A percentile compares a stretch with the other conserved stretches of the same genome.
Conservation (phyloP, 1,140 invertebrate species). For the Lepidostoma basale region DNA sequence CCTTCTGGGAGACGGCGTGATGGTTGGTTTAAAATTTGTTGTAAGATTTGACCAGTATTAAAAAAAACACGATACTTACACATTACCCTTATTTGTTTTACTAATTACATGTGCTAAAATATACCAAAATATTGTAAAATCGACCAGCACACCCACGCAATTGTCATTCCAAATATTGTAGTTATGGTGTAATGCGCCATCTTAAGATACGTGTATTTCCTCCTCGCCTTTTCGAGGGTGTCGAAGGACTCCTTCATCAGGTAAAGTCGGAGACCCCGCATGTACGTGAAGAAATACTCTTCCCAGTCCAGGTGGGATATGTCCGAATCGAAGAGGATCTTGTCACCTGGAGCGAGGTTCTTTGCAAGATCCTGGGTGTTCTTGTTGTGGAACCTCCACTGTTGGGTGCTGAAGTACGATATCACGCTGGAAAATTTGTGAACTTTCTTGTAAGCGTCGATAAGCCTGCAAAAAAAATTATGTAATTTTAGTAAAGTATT, state of each 20-base stretch:
- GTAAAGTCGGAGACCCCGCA: slow-evolving; percentile 64
- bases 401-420: slow-evolving; percentile 71
- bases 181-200: slow-evolving; percentile 27
- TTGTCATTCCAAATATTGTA: background rate
- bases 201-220: slow-evolving; percentile 35
- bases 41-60: too few species aligned
- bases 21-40: too few species aligned
- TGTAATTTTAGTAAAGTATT: too few species aligned
- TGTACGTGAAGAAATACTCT: slow-evolving; percentile 64
- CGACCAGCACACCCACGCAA: background rate
- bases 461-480: slow-evolving; percentile 70
- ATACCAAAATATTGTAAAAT: background rate
- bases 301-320: slow-evolving; percentile 65
- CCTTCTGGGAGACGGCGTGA: too few species aligned
- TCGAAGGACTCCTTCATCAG: slow-evolving; percentile 66
- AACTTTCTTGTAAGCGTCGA: slow-evolving; percentile 75
- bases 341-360: slow-evolving; percentile 62
- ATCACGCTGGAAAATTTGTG: slow-evolving; percentile 72
- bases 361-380: slow-evolving; percentile 62
- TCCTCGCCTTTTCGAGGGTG: slow-evolving; percentile 51
- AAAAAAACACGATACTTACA: too few species aligned
- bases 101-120: too few species aligned
- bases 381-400: slow-evolving; percentile 74
- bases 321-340: slow-evolving; percentile 65
- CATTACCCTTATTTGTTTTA: too few species aligned